Evolutionary conservation across 2,797 vertebrate species (phyloP).

Genomic region (Enteromius anoplus): DNA sequence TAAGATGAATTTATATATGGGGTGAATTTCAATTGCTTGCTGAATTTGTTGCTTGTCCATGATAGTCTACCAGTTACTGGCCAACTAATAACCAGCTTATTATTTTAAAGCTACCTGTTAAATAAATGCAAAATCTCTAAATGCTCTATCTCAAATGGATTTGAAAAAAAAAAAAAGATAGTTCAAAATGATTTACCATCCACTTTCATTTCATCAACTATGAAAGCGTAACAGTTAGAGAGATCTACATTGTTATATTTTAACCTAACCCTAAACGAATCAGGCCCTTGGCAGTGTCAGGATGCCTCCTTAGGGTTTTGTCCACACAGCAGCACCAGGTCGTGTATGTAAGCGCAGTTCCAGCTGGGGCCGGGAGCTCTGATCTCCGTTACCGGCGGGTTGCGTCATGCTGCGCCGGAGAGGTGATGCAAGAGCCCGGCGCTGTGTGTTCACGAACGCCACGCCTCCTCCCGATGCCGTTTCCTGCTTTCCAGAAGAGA

Average conservation of each 20-base stretch:
- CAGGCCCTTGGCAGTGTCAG: background rate
- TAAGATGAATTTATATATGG: background rate
- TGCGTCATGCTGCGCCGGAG: slow-evolving; percentile 48
- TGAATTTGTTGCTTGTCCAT: background rate
- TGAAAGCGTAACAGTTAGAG: background rate
- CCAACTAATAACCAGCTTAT: background rate
- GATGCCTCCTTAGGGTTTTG: background rate
- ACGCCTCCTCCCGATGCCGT: slow-evolving; percentile 47
- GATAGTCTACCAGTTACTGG: background rate
- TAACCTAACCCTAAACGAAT: background rate
- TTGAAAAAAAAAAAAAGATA: background rate
- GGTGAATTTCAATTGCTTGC: background rate
- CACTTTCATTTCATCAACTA: background rate
- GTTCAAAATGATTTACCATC: background rate
- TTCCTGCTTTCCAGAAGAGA: slow-evolving; percentile 46
- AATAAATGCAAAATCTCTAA: background rate
- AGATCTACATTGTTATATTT: no score
- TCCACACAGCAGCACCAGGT: background rate
- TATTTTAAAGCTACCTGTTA: background rate
- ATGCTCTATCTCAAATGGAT: background rate
- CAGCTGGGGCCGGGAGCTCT: background rate
- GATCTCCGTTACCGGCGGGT: slow-evolving; percentile 40
- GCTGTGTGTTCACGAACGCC: slow-evolving; percentile 55
- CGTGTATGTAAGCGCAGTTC: background rate
- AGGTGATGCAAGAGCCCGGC: slow-evolving; percentile 55